A percentile compares a stretch with the other conserved stretches of the same genome.
Evolutionary conservation across 2,797 vertebrate genomes (phyloP).

Genomic region (Labroides dimidiatus): DNA sequence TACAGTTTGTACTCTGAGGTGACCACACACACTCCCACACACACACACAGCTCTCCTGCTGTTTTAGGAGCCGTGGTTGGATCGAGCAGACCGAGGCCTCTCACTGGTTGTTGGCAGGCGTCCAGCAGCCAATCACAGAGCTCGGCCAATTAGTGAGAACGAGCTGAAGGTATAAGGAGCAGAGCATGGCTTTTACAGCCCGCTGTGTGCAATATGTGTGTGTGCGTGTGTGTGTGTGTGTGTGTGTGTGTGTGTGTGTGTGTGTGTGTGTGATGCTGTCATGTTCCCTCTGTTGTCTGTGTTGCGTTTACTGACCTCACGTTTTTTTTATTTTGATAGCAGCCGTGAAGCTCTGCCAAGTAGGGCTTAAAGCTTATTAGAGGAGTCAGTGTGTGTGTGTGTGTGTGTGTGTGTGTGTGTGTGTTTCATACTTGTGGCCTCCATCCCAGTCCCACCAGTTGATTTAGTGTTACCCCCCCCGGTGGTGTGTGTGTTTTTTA

Average conservation of each 20-base stretch:
- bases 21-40: slow-evolving; percentile 58
- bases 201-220: not conserved
- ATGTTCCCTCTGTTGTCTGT: not conserved
- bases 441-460: slow-evolving; percentile 16
- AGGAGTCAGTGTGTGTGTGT: not conserved
- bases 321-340: slow-evolving; percentile 42
- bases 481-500: slow-evolving; percentile 24
- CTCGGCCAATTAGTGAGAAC: slow-evolving; percentile 63
- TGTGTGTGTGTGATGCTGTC: slow-evolving; percentile 10
- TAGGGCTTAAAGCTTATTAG: slow-evolving; percentile 5
- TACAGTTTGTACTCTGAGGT: slow-evolving; percentile 29
- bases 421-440: not conserved
- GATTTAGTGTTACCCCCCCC: slow-evolving; percentile 44
- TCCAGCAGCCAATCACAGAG: slow-evolving; percentile 76
- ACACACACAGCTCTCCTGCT: slow-evolving; percentile 52
- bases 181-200: slow-evolving; percentile 42
- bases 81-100: slow-evolving; percentile 61
- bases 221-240: slow-evolving; percentile 21
- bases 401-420: not conserved
- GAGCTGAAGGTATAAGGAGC: slow-evolving; percentile 9
- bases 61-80: slow-evolving; percentile 62
- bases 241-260: slow-evolving; percentile 15
- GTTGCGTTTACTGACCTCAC: slow-evolving; percentile 22
- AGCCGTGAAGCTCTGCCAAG: slow-evolving; percentile 27
- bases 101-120: slow-evolving; percentile 73